Evolutionary conservation across 23 tunicate genomes (phyloP), one percentile per base, ranked within the genome.

Genomic region (Styela clava): DNA sequence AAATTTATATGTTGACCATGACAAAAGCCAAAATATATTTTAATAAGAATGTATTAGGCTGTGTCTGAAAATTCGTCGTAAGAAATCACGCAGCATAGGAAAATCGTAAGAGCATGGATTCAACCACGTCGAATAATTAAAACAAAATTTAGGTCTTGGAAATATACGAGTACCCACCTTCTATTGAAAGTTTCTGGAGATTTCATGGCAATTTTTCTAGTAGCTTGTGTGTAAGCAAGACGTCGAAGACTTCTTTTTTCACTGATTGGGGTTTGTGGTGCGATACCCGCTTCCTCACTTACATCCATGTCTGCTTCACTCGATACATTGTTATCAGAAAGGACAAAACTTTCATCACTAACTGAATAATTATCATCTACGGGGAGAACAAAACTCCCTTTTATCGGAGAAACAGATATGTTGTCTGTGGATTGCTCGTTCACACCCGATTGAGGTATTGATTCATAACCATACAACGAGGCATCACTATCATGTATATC

Each of bases 161-260:
- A n/a, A n/a, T n/a, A n/a, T n/a, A n/a, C n/a, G n/a, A 44, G 56
- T 5, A 67, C 71, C 31, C 19, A 67, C 71, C 31, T 67, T 0
- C 71, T 19, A 27, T 67, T 22, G 2, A 67, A 1, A 67, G 30
- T 27, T 24, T 67, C 71, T 67, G 71, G 71, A 25, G 71, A 25
- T 29, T 67, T 67, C 71, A 67, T 67, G 16, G 71, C 71, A 1
- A 67, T 67, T 22, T 67, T 67, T 29, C 71, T 67, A 25, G 31
- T 24, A 25, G 71, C 71, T 29, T 67, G 30, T 1, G 71, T 67
- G 24, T 67, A 67, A 12, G 71, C 71, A 27, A 18, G 31, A 22
- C 71, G 71, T 12, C 71, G 71, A 29, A 67, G 71, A 16, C 56
- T 44, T 12, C 12, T 44, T 44, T 12, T 7, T 44, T 44, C 56